Conservation (phyloP, 2,797 vertebrate genomes). For the Hoplostethus mediterraneus region DNA sequence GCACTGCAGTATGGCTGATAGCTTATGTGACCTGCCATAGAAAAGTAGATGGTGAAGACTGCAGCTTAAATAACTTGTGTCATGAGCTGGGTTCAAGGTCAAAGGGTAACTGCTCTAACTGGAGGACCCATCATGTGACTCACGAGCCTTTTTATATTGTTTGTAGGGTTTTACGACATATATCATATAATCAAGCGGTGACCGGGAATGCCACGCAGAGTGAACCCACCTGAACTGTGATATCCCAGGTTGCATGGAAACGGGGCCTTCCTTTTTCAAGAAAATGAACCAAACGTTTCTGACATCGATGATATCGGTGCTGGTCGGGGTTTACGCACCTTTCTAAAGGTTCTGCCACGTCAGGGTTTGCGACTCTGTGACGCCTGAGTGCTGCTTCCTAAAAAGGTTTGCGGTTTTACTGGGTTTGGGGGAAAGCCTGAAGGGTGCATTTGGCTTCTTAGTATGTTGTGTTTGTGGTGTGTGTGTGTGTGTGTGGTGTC, state of each 20-base stretch:
- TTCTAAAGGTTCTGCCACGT: too few relatives aligned
- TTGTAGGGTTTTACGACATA: too few relatives aligned
- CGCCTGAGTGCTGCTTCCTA: constrained; percentile 56
- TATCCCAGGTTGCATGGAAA: too few relatives aligned
- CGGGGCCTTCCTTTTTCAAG: too few relatives aligned
- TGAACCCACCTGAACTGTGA: too few relatives aligned
- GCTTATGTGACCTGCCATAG: background rate
- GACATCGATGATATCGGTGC: too few relatives aligned
- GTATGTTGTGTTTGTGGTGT: constrained; percentile 17
- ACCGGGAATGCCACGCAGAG: too few relatives aligned
- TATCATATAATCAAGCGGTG: too few relatives aligned
- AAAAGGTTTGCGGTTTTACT: constrained; percentile 54
- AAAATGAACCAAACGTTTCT: too few relatives aligned
- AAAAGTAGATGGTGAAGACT: background rate
- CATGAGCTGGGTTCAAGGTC: constrained; percentile 42
- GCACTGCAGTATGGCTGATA: too few relatives aligned
- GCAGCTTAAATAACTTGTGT: background rate
- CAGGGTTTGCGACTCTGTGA: background rate
- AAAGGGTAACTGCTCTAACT: constrained; percentile 34
- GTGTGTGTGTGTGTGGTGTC: background rate
- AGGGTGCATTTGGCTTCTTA: constrained; percentile 46
- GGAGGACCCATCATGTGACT: constrained; percentile 14
- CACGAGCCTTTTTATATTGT: background rate
- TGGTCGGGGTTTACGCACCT: too few relatives aligned
- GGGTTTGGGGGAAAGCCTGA: constrained; percentile 43